Evolutionary conservation across 2,113 vertebrate species (phyloP).

Genomic region (Narcine bancroftii): DNA sequence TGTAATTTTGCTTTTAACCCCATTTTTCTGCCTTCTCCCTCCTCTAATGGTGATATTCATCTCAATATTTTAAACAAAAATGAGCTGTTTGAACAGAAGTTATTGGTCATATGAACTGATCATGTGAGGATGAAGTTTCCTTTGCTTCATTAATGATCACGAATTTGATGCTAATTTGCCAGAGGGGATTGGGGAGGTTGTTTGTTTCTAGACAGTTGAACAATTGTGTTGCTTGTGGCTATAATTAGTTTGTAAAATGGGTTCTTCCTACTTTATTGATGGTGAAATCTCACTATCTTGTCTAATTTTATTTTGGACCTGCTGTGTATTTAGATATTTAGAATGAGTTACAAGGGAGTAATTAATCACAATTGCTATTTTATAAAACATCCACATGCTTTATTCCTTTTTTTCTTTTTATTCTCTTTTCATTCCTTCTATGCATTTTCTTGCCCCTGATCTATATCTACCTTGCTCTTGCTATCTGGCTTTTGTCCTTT

Average conservation of each 20-base stretch:
- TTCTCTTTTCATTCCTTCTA: background rate
- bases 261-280: background rate
- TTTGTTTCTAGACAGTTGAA: background rate
- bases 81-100: background rate
- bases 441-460: background rate
- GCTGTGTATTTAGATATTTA: background rate
- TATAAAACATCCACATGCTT: background rate
- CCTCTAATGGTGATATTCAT: background rate
- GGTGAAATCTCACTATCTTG: background rate
- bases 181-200: background rate
- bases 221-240: background rate
- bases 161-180: background rate
- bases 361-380: background rate
- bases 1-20: no score
- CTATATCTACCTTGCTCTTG: background rate
- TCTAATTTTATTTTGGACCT: background rate
- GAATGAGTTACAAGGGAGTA: background rate
- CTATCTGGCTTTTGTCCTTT: background rate
- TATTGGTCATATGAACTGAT: background rate
- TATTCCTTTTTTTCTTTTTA: background rate
- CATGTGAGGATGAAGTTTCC: background rate
- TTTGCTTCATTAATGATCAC: background rate
- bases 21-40: no score
- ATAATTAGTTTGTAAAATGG: background rate
- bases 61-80: background rate